Conservation (phyloP, 2,797 vertebrate genomes). For the Paratrypauchen microcephalus region DNA sequence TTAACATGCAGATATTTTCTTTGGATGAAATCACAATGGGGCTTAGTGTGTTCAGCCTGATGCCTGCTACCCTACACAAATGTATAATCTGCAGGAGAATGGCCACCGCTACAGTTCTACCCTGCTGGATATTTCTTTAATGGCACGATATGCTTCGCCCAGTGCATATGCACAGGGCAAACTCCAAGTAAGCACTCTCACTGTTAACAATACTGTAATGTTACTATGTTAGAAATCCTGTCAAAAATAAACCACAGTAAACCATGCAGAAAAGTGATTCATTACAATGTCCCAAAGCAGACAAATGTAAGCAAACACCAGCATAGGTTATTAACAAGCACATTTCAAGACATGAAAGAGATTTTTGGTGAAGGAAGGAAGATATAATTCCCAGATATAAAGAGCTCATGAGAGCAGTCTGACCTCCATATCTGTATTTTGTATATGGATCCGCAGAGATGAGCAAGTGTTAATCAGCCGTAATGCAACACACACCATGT, state of each 20-base stretch:
- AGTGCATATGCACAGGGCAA: conserved; percentile 10
- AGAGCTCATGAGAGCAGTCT: conserved; percentile 11
- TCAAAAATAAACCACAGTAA: neutral
- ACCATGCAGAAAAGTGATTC: too few species aligned
- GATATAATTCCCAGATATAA: conserved; percentile 33
- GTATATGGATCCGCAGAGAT: conserved; percentile 42
- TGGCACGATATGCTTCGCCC: neutral
- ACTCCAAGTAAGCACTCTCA: conserved; percentile 12
- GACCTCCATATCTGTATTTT: conserved; percentile 49
- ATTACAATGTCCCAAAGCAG: neutral
- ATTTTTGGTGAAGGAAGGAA: conserved; percentile 21
- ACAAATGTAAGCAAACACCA: neutral
- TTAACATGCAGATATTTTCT: conserved; percentile 19
- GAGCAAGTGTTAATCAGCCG: conserved; percentile 70
- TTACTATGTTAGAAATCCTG: conserved; percentile 19
- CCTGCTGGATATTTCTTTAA: conserved; percentile 33
- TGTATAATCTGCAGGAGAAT: conserved; percentile 50
- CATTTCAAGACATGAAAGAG: conserved; percentile 44
- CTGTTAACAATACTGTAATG: neutral
- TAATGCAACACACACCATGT: conserved; percentile 63
- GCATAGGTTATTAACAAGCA: conserved; percentile 58
- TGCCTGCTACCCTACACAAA: conserved; percentile 55
- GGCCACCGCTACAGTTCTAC: conserved; percentile 34
- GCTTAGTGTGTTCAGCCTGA: conserved; percentile 45
- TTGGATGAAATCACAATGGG: conserved; percentile 59